These are phyloP conservation scores for Paelopatides confundens DNA, from an alignment of 53 echinoderm and acorn worm species.

Conservation along the genomic window DNA sequence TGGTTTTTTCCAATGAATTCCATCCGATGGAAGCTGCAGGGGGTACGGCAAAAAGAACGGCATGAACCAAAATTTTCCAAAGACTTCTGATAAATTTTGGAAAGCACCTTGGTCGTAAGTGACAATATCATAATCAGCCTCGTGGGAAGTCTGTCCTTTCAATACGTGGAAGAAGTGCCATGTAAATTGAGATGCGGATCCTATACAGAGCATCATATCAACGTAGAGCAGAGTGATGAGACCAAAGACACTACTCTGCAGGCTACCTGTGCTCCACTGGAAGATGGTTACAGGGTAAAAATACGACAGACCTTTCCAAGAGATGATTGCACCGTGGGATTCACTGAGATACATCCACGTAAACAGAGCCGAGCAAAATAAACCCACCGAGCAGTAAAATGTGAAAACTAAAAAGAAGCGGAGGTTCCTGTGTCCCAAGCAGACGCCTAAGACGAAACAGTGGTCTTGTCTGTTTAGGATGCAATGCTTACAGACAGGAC, in stretches of 20 bases:
- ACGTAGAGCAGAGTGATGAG: conserved; percentile 72
- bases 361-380: conserved; percentile 55
- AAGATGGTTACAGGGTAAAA: conserved; percentile 71
- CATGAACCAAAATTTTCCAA: conserved; percentile 84
- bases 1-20: conserved; percentile 83
- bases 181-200: conserved; percentile 63
- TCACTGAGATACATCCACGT: conserved; percentile 62
- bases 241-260: conserved; percentile 17
- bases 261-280: conserved; percentile 67
- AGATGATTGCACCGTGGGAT: conserved; percentile 63
- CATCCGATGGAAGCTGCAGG: conserved; percentile 72
- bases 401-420: conserved; percentile 79
- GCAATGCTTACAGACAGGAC: conserved; percentile 76
- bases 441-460: conserved; percentile 84
- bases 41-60: conserved; percentile 80
- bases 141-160: conserved; percentile 84
- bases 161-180: conserved; percentile 67
- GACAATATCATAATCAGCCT: conserved; percentile 51
- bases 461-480: conserved; percentile 84
- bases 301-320: conserved; percentile 58
- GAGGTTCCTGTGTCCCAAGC: conserved; percentile 81
- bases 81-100: conserved; percentile 80
- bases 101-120: conserved; percentile 57
- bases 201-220: conserved; percentile 67
- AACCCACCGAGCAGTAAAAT: conserved; percentile 68